A percentile compares a stretch with the other conserved stretches of the same genome.
phyloP scores from a whole-genome alignment of 2,888 invertebrate species.

The Drosophila antonietae region DNA sequence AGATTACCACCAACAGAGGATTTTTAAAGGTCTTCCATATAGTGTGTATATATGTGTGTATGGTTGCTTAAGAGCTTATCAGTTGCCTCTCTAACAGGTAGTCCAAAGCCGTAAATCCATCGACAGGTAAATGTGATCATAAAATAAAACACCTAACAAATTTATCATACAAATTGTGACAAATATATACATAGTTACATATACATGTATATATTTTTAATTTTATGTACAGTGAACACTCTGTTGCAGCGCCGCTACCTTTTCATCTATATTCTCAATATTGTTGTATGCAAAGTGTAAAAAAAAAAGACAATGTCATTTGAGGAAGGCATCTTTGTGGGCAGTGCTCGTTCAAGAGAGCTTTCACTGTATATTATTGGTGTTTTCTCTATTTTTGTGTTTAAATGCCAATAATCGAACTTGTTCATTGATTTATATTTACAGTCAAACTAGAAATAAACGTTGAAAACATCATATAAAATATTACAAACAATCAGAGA shows the following conservation, averaged over 20 bases:
- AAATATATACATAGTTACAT: neutral
- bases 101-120: neutral
- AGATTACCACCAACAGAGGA: constrained; percentile 41
- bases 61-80: constrained; percentile 7
- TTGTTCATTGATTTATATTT: constrained; percentile 39
- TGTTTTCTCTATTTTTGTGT: neutral
- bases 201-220: too few relatives aligned
- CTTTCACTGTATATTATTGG: neutral
- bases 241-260: neutral
- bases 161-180: neutral
- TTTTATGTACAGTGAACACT: constrained; percentile 3
- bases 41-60: neutral
- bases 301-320: neutral
- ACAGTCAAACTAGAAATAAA: constrained; percentile 42
- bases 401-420: constrained; percentile 18
- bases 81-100: constrained; percentile 3
- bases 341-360: neutral
- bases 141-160: neutral
- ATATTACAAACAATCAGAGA: constrained; percentile 42
- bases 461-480: constrained; percentile 34
- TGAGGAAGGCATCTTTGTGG: neutral
- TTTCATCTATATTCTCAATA: neutral
- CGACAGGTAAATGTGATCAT: constrained; percentile 14
- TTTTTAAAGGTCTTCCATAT: constrained; percentile 43
- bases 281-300: neutral